Base-by-base conservation (phyloP, 2,888 invertebrate genomes). In the Dysmachus trigonus region DNA sequence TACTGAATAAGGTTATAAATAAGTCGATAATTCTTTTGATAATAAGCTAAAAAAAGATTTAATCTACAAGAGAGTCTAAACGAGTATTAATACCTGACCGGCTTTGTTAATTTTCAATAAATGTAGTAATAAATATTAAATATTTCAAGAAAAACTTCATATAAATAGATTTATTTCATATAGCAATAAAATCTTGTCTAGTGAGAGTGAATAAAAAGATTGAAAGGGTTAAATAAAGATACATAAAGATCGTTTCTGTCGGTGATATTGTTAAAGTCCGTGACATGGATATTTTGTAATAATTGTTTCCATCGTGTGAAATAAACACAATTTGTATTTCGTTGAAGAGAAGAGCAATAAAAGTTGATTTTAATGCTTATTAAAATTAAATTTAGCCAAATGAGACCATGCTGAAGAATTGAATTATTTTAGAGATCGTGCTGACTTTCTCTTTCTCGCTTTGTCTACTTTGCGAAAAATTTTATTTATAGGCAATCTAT, bases 401-500 rank as follows among this genome's bases (percentile, higher is more conserved):
- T 83, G n/a, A 27, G 83, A 83, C 22, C 38, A 33, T 30, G 83
- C 38, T 83, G 38, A 83, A 72, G 83, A 83, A 83, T 83, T 72
- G 71, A 82, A 83, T 72, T 83, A 83, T 83, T 83, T 72, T 72
- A 35, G 71, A 72, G 72, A 72, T 72, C 83, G 30, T 83, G 18
- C 41, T 83, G 41, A 72, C 33, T 83, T 83, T 72, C 83, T 83
- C 47, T 82, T 62, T 33, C 72, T 83, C 72, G 35, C 72, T n/a
- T 72, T 83, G 71, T 71, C 53, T 83, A 53, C 81, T 79, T 79
- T 79, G 81, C 86, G 86, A 86, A 86, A 86, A 86, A 41, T 73
- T n/a, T 86, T 86, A 86, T 86, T 86, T 86, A 86, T 86, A 86
- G 74, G 86, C 73, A 86, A 86, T 86, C 86, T 86, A 86, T 82